Evolutionary conservation across 2,888 invertebrate species (phyloP).

Genomic region (Notodonta ziczac): DNA sequence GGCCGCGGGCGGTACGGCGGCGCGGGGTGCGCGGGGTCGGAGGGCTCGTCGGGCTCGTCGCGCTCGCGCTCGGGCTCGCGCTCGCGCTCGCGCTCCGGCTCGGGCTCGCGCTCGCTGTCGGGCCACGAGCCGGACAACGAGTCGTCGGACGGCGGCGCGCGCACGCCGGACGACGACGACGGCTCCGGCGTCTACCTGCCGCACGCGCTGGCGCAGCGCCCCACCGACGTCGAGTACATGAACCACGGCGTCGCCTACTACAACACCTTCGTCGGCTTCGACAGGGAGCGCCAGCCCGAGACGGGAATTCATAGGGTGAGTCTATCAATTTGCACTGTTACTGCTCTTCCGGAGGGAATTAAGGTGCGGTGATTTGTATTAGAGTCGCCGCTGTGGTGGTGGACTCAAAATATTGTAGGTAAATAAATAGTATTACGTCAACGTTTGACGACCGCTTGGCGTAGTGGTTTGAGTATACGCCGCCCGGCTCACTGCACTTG

Average conservation of each 20-base stretch:
- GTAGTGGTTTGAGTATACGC: no score
- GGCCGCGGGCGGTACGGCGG: conserved; percentile 89
- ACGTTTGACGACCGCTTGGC: no score
- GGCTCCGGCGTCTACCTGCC: conserved; percentile 86
- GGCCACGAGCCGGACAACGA: conserved; percentile 91
- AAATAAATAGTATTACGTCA: no score
- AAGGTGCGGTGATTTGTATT: no score
- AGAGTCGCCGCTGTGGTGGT: no score
- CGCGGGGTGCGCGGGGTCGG: conserved; percentile 52
- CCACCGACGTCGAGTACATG: conserved; percentile 76
- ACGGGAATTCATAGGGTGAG: conserved; percentile 79
- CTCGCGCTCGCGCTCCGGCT: conserved; percentile 71
- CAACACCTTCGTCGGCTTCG: conserved; percentile 85
- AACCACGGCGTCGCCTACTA: conserved; percentile 86
- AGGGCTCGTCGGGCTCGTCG: conserved; percentile 88
- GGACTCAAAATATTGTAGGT: no score
- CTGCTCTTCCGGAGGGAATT: neutral
- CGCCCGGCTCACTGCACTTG: no score
- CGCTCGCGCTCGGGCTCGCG: conserved; percentile 85
- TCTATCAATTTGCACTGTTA: conserved; percentile 18
- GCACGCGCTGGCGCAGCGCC: conserved; percentile 83
- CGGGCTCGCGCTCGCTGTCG: conserved; percentile 89
- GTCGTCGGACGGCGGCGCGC: conserved; percentile 89
- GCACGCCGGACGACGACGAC: conserved; percentile 88
- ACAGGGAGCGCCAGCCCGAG: conserved; percentile 75